Percentiles rank a stretch among this genome's conserved stretches.
Evolutionary conservation across 2,113 vertebrate genomes (phyloP).

Genomic region (Cryptomyrus ogoouensis): DNA sequence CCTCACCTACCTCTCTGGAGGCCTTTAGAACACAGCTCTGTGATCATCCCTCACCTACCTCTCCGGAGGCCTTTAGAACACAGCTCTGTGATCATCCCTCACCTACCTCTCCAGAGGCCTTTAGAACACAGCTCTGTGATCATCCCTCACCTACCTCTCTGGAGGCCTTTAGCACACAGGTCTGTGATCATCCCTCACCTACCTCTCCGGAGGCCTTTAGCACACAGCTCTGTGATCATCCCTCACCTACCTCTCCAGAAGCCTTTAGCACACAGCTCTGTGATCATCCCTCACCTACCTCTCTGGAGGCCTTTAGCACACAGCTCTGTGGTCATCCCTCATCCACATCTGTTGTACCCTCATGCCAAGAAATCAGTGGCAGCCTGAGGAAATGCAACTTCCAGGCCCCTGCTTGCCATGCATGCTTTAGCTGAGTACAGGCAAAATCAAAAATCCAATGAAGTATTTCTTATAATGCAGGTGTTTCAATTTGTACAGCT

Average conservation of each 20-base stretch:
- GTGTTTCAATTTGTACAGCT: neutral
- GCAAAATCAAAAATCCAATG: neutral
- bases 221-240: neutral
- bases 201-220: neutral
- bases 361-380: neutral
- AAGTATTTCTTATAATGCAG: neutral
- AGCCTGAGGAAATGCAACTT: neutral
- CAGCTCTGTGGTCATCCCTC: neutral
- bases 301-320: neutral
- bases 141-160: neutral
- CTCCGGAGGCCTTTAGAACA: neutral
- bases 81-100: too few relatives aligned
- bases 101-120: too few relatives aligned
- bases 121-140: too few relatives aligned
- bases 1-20: neutral
- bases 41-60: neutral
- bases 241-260: neutral
- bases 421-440: neutral
- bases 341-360: neutral
- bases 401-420: neutral
- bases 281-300: neutral
- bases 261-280: neutral
- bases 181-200: neutral
- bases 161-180: neutral
- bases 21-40: neutral